Conservation (phyloP, 2,888 invertebrate species). For the Morpho helenor region DNA sequence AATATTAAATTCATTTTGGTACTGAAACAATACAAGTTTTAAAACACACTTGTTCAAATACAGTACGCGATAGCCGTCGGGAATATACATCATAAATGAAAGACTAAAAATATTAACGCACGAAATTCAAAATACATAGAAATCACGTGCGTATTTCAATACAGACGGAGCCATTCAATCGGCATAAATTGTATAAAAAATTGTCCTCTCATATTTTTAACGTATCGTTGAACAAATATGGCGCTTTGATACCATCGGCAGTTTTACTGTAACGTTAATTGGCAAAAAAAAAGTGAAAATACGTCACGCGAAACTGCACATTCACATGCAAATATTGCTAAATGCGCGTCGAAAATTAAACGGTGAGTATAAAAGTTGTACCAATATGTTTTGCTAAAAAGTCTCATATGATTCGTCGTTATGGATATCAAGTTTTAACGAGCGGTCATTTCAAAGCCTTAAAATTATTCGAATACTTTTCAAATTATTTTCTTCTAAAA, state of each 20-base stretch:
- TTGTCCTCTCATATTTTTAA: slow-evolving; percentile 19
- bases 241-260: slow-evolving; percentile 27
- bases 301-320: slow-evolving; percentile 51
- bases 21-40: too few relatives aligned
- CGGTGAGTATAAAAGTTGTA: slow-evolving; percentile 55
- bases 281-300: slow-evolving; percentile 41
- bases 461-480: slow-evolving; percentile 7
- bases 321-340: slow-evolving; percentile 65
- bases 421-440: slow-evolving; percentile 23
- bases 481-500: background rate
- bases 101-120: background rate
- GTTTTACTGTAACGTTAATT: slow-evolving; percentile 36
- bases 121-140: background rate
- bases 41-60: too few relatives aligned
- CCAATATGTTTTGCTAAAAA: slow-evolving; percentile 59
- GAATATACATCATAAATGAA: background rate
- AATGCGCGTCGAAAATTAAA: slow-evolving; percentile 58
- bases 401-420: slow-evolving; percentile 17
- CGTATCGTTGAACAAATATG: slow-evolving; percentile 29
- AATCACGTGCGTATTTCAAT: slow-evolving; percentile 4
- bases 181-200: slow-evolving; percentile 20
- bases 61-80: too few relatives aligned
- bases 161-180: slow-evolving; percentile 7
- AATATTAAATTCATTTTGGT: too few relatives aligned
- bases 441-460: slow-evolving; percentile 17